Evolutionary conservation across 2,797 vertebrate genomes (phyloP), one percentile per base, ranked within the genome.

Genomic region (Rallus crepitans): DNA sequence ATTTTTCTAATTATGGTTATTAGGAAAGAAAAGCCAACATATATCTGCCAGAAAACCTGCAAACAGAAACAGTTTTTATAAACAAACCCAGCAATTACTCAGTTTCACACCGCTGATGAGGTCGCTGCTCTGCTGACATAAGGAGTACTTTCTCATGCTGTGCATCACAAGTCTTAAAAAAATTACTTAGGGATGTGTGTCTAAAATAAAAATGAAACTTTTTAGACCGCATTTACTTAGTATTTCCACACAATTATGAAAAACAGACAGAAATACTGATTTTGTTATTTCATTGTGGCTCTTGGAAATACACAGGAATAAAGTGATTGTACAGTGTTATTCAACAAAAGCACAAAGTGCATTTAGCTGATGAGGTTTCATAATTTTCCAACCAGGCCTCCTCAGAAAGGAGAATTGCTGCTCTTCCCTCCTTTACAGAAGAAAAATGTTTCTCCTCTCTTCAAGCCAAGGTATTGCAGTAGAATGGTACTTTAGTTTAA

Each of bases 101-200:
- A 16, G 56, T 37, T 92, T 64, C 64, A 84, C n/a, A 48, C 9
- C 31, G 27, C 25, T 11, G 55, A 45, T 7, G 73, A 89, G 70
- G 63, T 35, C 1, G 0, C 24, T 65, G 59, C 73, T 89, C 77
- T 84, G 71, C 82, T 79, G 86, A 65, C 69, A 53, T 57, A 73
- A 94, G 95, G 92, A 95, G 40, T 94, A 79, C 83, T 76, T 68
- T 65, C 81, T 78, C 81, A 83, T 30, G 19, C 69, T 57, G 48
- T 69, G 84, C 65, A 86, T 88, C 80, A 77, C 5, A 66, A 88
- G 35, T 2, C 61, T 50, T 28, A 83, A 80, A 84, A 77, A 69
- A 21, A 14, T 56, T 12, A 70, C 25, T 7, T 15, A 19, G 20
- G 39, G 11, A n/a, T 9, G 4, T 7, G 27, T 35, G 69, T 63